Base-by-base conservation (phyloP, 2,888 invertebrate genomes). In the Cenopis cana region DNA sequence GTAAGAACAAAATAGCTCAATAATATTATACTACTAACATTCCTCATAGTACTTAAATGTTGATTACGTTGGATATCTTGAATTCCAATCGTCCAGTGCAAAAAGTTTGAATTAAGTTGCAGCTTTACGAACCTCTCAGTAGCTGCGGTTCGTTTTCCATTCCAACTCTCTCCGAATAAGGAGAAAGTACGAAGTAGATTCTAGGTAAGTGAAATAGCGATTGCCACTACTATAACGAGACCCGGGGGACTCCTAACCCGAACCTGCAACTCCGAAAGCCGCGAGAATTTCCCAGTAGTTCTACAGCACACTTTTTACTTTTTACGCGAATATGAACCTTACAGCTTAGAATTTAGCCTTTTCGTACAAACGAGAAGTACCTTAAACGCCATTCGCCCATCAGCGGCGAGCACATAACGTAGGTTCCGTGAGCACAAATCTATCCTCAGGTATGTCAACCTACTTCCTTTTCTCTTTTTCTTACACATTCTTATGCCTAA, bases 161-260 rank as follows among this genome's bases (percentile, higher is more conserved):
- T 18, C 36, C 50, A 29, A 18, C 14, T 18, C 61, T 61, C 17
- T 12, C 18, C 62, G 14, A n/a, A 9, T 3, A 18, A 17, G 24
- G 12, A 18, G n/a, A 49, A 50, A 50, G 33, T 50, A 50, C 50
- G 50, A n/a, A 62, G 33, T 62, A 62, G 62, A 62, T 41, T 36
- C 33, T 61, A 61, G 61, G 61, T 46, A 50, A 50, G 41, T 20
- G 12, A 29, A 29, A 49, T 52, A 55, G 33, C 33, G 50, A 36
- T 62, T 50, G 33, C 62, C 33, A 36, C 50, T 62, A 33, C 33
- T 33, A 20, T 18, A 62, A 62, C 33, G 61, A 18, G 36, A 14
- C 62, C 18, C 36, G 33, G 14, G 62, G 14, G 62, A 50, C 17
- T 50, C 62, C 50, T 36, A 61, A 62, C 14, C 50, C 62, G 36